Conservation (phyloP, 1,140 invertebrate species). For the Trichogramma pretiosum region DNA sequence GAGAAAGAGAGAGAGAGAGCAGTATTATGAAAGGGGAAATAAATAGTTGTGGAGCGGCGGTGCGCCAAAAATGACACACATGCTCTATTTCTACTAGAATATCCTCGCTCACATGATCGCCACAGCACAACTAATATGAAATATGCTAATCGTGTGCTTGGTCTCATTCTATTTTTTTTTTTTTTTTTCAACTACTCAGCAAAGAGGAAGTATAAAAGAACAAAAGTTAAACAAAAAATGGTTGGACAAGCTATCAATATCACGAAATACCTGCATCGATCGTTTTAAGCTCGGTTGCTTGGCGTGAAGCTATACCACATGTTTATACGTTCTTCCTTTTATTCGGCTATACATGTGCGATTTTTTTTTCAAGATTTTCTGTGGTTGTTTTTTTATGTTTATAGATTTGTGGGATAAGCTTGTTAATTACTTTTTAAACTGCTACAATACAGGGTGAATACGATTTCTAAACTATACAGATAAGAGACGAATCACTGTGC, state of each 20-base stretch:
- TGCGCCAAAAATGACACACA: slow-evolving; percentile 10
- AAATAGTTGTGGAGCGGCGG: no score
- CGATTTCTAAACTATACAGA: no score
- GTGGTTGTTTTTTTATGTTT: background rate
- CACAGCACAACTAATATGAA: no score
- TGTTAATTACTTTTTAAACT: no score
- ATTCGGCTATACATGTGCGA: no score
- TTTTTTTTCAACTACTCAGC: background rate
- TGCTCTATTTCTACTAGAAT: slow-evolving; percentile 12
- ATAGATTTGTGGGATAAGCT: no score
- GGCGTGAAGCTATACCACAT: background rate
- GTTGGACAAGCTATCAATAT: background rate
- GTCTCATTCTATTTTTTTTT: background rate
- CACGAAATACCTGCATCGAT: slow-evolving; percentile 9
- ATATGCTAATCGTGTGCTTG: no score
- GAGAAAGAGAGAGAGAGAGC: background rate
- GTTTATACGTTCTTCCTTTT: background rate
- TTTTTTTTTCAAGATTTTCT: slow-evolving; percentile 4
- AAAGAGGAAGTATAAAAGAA: background rate
- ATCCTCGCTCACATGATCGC: background rate
- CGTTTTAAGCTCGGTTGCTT: background rate
- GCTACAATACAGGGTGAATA: no score
- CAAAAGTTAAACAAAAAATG: background rate
- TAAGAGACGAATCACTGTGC: no score
- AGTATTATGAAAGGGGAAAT: no score